Percentiles rank a stretch among this genome's conserved stretches.
These are phyloP conservation scores for Tinea trinotella DNA, from an alignment of 2,888 invertebrate genomes.

Conservation along the genomic window DNA sequence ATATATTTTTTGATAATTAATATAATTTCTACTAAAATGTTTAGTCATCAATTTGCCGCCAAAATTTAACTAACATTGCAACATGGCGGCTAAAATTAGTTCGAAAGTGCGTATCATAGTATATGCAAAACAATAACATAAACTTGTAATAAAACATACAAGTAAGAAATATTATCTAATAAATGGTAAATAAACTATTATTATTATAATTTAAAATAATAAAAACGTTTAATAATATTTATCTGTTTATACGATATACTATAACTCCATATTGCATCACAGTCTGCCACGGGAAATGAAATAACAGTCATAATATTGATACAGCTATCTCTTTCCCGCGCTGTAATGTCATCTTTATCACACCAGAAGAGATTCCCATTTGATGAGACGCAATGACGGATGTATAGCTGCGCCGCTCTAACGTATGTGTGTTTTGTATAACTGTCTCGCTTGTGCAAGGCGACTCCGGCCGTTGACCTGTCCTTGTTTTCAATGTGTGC, in stretches of 20 bases:
- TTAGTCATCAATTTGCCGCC: slow-evolving; percentile 3
- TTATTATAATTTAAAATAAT: neutral
- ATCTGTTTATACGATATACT: no score
- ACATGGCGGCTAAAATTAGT: slow-evolving; percentile 4
- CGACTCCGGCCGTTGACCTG: slow-evolving; percentile 71
- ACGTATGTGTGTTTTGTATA: slow-evolving; percentile 33
- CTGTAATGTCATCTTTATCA: slow-evolving; percentile 51
- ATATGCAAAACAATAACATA: slow-evolving; percentile 3
- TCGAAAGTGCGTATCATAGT: neutral
- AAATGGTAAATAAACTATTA: neutral
- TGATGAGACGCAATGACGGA: slow-evolving; percentile 37
- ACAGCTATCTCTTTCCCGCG: slow-evolving; percentile 51
- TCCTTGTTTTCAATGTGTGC: slow-evolving; percentile 67
- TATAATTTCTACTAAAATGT: neutral
- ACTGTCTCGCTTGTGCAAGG: slow-evolving; percentile 57
- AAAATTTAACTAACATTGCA: slow-evolving; percentile 2
- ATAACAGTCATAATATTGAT: slow-evolving; percentile 71
- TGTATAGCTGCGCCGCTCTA: slow-evolving; percentile 36
- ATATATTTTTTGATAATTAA: neutral
- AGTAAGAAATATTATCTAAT: neutral
- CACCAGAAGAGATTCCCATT: slow-evolving; percentile 41
- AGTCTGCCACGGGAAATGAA: slow-evolving; percentile 63
- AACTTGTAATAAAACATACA: neutral
- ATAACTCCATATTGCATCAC: slow-evolving; percentile 55
- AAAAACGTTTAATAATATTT: neutral